A percentile compares a stretch with the other conserved stretches of the same genome.
Evolutionary conservation across 2,113 vertebrate genomes (phyloP).

Genomic region (Lontra canadensis): DNA sequence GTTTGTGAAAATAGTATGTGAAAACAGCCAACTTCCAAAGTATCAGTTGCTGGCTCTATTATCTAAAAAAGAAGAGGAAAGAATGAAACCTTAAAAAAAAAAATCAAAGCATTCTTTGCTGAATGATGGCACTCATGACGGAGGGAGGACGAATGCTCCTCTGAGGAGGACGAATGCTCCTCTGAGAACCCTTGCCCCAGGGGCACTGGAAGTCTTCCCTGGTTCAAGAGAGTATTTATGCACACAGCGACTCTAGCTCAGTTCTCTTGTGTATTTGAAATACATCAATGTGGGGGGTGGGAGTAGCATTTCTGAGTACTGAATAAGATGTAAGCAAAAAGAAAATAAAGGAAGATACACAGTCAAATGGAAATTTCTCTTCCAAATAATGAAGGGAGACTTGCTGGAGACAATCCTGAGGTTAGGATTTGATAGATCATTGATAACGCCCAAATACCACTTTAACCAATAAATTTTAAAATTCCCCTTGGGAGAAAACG

Average conservation of each 20-base stretch:
- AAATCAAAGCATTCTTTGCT: neutral
- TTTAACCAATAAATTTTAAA: neutral
- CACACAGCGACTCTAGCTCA: neutral
- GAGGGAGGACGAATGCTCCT: neutral
- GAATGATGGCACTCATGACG: neutral
- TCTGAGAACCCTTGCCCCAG: neutral
- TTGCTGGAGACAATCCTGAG: neutral
- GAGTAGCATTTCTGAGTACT: neutral
- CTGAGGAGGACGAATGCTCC: neutral
- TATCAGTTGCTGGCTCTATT: neutral
- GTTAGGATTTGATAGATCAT: slow-evolving; percentile 16
- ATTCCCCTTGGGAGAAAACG: neutral
- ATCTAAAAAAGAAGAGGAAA: neutral
- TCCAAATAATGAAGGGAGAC: slow-evolving; percentile 13
- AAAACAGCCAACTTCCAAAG: slow-evolving; percentile 12
- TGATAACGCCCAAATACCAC: neutral
- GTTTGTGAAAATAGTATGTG: neutral
- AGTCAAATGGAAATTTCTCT: slow-evolving; percentile 22
- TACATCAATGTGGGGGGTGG: neutral
- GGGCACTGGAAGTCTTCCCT: neutral
- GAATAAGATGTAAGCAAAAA: neutral
- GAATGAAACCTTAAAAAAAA: neutral
- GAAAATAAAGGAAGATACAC: neutral
- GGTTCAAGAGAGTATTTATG: neutral
- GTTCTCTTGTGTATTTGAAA: neutral